phyloP scores from a whole-genome alignment of 2,113 vertebrate genomes.

The Conger conger region DNA sequence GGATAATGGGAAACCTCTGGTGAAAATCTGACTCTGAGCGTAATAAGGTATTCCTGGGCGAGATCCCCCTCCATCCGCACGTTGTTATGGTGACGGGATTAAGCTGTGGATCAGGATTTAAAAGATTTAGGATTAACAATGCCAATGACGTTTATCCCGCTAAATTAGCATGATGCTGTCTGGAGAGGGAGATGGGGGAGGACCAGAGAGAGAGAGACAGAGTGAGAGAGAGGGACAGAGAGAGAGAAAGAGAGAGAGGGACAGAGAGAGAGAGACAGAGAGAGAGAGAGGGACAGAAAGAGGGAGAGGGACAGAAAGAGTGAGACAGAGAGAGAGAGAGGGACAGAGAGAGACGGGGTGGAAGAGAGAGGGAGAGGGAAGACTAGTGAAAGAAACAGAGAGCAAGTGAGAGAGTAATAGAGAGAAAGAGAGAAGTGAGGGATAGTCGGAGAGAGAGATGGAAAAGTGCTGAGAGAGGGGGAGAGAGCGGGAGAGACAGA shows the following conservation, averaged over 20 bases:
- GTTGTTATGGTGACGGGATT: constrained; percentile 11
- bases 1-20: neutral
- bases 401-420: too few relatives aligned
- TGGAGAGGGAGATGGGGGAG: neutral
- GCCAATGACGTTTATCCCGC: neutral
- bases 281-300: too few relatives aligned
- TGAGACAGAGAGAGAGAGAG: too few relatives aligned
- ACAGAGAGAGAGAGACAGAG: too few relatives aligned
- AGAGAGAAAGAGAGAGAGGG: constrained; percentile 30
- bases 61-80: neutral
- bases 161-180: constrained; percentile 10
- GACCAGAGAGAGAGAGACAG: constrained; percentile 8
- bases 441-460: too few relatives aligned
- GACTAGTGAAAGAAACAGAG: too few relatives aligned
- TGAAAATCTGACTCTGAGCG: neutral
- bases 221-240: constrained; percentile 55
- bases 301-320: too few relatives aligned
- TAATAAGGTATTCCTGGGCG: neutral
- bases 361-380: too few relatives aligned
- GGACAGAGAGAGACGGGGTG: too few relatives aligned
- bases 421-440: too few relatives aligned
- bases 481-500: constrained; percentile 54
- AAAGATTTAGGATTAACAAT: neutral
- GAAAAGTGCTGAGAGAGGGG: constrained; percentile 27
- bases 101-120: neutral